phyloP scores from a whole-genome alignment of 2,888 invertebrate species.

The Mystacides longicornis region DNA sequence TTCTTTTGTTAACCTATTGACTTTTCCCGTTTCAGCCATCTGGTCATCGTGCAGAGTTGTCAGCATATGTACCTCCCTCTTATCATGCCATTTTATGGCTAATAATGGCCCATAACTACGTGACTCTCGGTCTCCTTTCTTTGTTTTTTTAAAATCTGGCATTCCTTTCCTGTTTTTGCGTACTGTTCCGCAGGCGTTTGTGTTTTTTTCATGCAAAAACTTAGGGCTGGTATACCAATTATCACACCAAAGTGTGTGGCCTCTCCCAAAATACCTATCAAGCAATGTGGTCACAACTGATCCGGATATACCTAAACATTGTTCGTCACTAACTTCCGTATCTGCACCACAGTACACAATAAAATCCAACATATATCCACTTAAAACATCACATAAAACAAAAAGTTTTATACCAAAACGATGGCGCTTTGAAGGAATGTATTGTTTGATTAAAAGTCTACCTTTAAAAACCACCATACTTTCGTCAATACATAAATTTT shows the following conservation, averaged over 20 bases:
- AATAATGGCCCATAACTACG: neutral
- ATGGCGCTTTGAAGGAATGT: neutral
- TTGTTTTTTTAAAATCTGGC: too few species aligned
- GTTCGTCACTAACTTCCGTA: too few species aligned
- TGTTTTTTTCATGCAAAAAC: neutral
- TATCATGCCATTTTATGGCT: conserved; percentile 6
- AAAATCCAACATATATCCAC: neutral
- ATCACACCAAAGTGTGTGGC: conserved; percentile 7
- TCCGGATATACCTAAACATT: conserved; percentile 9
- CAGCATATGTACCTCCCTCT: conserved; percentile 2
- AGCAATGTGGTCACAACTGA: conserved; percentile 11
- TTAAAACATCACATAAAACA: neutral
- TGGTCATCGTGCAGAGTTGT: conserved; percentile 6
- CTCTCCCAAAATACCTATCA: conserved; percentile 9
- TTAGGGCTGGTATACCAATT: conserved; percentile 14
- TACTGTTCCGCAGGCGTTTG: conserved; percentile 10
- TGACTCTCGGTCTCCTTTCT: neutral
- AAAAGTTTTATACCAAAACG: neutral
- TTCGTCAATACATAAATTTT: neutral
- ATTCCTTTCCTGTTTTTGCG: too few species aligned
- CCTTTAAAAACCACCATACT: neutral
- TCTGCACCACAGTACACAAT: neutral
- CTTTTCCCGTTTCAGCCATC: neutral
- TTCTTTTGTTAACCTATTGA: neutral
- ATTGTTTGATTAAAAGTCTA: neutral